These are phyloP conservation scores for Sympetrum striolatum DNA, from an alignment of 2,888 invertebrate genomes.

Conservation along the genomic window DNA sequence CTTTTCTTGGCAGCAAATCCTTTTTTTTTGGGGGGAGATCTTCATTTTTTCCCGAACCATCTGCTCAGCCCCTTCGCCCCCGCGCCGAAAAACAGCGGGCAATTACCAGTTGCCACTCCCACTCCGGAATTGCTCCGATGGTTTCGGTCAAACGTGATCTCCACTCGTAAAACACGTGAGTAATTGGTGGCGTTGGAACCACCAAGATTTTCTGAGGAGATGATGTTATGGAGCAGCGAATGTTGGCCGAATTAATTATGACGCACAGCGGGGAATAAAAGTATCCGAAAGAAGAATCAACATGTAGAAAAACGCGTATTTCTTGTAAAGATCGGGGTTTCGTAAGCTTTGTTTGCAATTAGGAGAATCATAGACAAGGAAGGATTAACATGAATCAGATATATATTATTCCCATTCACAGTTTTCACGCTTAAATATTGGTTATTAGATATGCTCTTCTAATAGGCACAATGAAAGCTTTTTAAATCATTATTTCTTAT, in stretches of 20 bases:
- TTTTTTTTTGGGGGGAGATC: not conserved
- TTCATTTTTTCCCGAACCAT: not conserved
- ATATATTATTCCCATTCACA: too few species aligned
- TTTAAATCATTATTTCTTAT: too few species aligned
- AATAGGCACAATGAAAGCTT: too few species aligned
- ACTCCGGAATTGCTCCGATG: not conserved
- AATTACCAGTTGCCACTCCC: slow-evolving; percentile 8
- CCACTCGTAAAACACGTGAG: slow-evolving; percentile 6
- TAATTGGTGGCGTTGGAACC: not conserved
- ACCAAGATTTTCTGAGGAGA: not conserved
- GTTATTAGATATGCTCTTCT: too few species aligned
- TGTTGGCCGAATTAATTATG: not conserved
- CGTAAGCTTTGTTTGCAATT: too few species aligned
- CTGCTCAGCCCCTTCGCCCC: not conserved
- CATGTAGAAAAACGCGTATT: too few species aligned
- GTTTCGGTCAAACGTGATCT: not conserved
- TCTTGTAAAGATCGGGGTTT: too few species aligned
- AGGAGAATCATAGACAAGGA: too few species aligned
- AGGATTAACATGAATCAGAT: too few species aligned
- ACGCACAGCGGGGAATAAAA: too few species aligned
- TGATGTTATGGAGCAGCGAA: not conserved
- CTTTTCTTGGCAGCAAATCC: not conserved
- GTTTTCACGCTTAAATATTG: too few species aligned
- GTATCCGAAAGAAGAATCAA: too few species aligned
- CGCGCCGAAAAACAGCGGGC: not conserved